These are phyloP conservation scores for Coryphaenoides rupestris DNA, from an alignment of 2,113 vertebrate genomes.

Conservation along the genomic window DNA sequence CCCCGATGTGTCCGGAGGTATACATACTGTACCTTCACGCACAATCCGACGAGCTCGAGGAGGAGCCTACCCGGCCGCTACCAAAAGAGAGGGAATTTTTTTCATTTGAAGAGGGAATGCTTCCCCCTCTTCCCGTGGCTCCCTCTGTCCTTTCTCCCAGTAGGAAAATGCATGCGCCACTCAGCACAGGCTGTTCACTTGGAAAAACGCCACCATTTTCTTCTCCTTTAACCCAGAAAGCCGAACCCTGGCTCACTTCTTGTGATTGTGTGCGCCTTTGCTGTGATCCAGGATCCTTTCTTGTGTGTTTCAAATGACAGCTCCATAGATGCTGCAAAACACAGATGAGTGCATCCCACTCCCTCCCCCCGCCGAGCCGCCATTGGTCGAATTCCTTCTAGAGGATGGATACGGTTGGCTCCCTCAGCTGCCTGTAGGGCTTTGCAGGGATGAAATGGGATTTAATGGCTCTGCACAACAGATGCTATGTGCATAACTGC, in stretches of 20 bases:
- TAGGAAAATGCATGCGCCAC: constrained; percentile 55
- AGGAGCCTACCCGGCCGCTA: constrained; percentile 34
- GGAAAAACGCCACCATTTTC: constrained; percentile 51
- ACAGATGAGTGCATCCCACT: constrained; percentile 49
- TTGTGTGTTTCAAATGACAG: constrained; percentile 63
- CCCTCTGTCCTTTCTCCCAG: constrained; percentile 49
- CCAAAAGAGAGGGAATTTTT: constrained; percentile 35
- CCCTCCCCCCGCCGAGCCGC: constrained; percentile 51
- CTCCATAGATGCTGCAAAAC: constrained; percentile 70
- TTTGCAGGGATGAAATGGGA: constrained; percentile 70
- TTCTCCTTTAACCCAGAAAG: constrained; percentile 33
- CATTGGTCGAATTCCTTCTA: constrained; percentile 59
- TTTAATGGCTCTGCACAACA: constrained; percentile 67
- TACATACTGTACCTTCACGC: constrained; percentile 65
- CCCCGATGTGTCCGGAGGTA: constrained; percentile 35
- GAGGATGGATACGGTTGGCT: constrained; percentile 56
- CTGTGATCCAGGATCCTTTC: constrained; percentile 47
- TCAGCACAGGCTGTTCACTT: constrained; percentile 54
- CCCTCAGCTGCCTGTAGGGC: constrained; percentile 46
- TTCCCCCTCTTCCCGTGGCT: constrained; percentile 40
- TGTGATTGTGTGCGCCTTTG: constrained; percentile 27
- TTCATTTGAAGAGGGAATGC: constrained; percentile 56
- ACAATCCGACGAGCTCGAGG: constrained; percentile 46
- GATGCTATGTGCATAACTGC: constrained; percentile 68
- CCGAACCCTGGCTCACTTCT: constrained; percentile 31